A percentile compares a stretch with the other conserved stretches of the same genome.
phyloP scores from a whole-genome alignment of 2,113 vertebrate species.

The Hystrix brachyura region DNA sequence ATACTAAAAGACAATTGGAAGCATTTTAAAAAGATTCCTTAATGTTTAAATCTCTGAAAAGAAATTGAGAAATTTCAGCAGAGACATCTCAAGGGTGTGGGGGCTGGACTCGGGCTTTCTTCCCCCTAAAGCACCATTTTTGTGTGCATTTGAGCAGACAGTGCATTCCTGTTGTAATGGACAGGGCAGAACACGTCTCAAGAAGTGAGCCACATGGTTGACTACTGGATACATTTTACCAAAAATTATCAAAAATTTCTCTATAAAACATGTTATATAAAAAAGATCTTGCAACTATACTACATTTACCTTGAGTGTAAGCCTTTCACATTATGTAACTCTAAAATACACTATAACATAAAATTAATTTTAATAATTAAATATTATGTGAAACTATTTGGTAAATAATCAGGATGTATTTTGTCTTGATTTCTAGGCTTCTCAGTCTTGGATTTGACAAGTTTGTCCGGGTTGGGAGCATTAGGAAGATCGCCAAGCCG shows the following conservation, averaged over 20 bases:
- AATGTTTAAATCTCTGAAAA: neutral
- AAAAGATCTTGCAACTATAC: neutral
- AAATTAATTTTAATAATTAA: slow-evolving; percentile 41
- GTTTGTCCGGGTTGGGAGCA: slow-evolving; percentile 91
- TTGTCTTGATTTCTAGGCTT: slow-evolving; percentile 83
- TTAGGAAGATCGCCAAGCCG: slow-evolving; percentile 92
- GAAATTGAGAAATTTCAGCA: neutral
- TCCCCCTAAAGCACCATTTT: neutral
- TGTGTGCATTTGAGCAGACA: neutral
- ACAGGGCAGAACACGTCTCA: neutral
- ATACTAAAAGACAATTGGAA: neutral
- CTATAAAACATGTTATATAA: neutral
- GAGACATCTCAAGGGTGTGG: neutral
- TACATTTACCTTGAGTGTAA: slow-evolving; percentile 20
- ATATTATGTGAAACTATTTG: neutral
- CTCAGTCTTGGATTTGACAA: slow-evolving; percentile 90
- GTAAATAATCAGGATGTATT: slow-evolving; percentile 53
- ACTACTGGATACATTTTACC: neutral
- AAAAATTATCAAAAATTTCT: neutral
- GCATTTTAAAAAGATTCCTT: neutral
- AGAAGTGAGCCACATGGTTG: neutral
- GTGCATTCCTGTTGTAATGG: neutral
- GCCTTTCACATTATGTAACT: neutral
- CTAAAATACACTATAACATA: neutral
- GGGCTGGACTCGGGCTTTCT: neutral